Evolutionary conservation across 2,888 invertebrate species (phyloP).

Genomic region (Leucania comma): DNA sequence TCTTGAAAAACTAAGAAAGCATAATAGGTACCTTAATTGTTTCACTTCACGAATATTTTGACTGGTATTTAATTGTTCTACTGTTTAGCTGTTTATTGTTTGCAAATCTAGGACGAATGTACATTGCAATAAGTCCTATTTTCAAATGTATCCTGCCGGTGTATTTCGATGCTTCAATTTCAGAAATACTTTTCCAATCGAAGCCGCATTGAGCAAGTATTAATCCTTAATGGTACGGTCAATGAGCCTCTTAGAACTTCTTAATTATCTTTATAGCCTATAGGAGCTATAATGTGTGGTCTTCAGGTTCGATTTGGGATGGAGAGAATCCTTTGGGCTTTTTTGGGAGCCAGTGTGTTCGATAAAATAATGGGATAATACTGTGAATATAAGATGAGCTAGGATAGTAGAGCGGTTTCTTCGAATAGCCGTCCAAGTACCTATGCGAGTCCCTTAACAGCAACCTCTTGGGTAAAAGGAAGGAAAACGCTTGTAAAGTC

Average conservation of each 20-base stretch:
- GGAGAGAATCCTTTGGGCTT: constrained; percentile 17
- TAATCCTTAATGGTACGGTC: constrained; percentile 29
- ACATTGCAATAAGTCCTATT: constrained; percentile 9
- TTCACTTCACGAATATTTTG: constrained; percentile 32
- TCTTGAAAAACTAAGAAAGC: constrained; percentile 43
- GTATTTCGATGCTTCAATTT: constrained; percentile 15
- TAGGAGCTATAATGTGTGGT: constrained; percentile 18
- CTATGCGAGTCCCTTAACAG: constrained; percentile 39
- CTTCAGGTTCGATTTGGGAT: constrained; percentile 14
- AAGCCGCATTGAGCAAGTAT: constrained; percentile 11
- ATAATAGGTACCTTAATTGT: constrained; percentile 51
- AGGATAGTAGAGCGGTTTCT: constrained; percentile 7
- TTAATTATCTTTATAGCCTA: constrained; percentile 39
- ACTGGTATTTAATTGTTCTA: constrained; percentile 27
- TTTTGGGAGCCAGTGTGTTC: not conserved
- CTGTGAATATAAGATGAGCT: constrained; percentile 22
- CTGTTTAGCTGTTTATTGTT: not conserved
- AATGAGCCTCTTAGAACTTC: constrained; percentile 44
- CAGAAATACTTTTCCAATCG: constrained; percentile 19
- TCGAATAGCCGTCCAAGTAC: constrained; percentile 20
- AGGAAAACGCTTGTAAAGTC: constrained; percentile 38
- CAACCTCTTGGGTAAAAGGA: constrained; percentile 27
- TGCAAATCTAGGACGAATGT: not conserved
- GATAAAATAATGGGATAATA: constrained; percentile 44
- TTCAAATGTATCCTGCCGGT: constrained; percentile 4